Evolutionary conservation across 2,888 invertebrate genomes (phyloP), one percentile per base, ranked within the genome.

Genomic region (Plusia festucae): DNA sequence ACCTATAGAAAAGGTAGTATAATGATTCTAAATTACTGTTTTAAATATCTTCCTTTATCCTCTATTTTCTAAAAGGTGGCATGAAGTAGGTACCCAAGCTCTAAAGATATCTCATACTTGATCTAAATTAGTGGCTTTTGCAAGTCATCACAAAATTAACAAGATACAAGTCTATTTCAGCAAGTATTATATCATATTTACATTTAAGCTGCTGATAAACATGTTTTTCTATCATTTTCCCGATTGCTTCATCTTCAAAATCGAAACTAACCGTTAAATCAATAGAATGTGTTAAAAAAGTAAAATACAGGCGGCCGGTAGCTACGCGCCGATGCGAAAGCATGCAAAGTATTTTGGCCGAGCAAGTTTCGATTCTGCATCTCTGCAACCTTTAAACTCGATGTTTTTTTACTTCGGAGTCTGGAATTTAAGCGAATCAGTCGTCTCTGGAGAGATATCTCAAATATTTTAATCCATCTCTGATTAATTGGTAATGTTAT

Each of bases 271-370:
- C 52, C 22, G 58, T 56, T 2, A 30, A 64, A 55, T 20, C 15
- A 55, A 46, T 32, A 24, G 24, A 63, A 58, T 60, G 60, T 72
- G 60, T 59, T 70, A 61, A 58, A 65, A 46, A 71, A 58, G 54
- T 59, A 34, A 32, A 49, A 57, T 64, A 59, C 60, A 56, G 54
- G 54, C 62, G 64, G 44, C 22, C 70, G 51, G 75, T 65, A 75
- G 72, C 78, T 72, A 68, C 60, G 55, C 54, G 64, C 52, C 66
- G 67, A 66, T 63, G 69, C 73, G 60, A 77, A 79, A 76, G 73
- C 77, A 82, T 83, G 82, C 83, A 78, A 78, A 83, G 71, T 63
- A 83, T 83, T 82, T 81, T 74, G 65, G 69, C 60, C 65, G 62
- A 79, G 73, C 82, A 70, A 76, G 80, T 71, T 74, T 64, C 63